Evolutionary conservation across 2,888 invertebrate genomes (phyloP).

Genomic region (Gymnocheta viridis): DNA sequence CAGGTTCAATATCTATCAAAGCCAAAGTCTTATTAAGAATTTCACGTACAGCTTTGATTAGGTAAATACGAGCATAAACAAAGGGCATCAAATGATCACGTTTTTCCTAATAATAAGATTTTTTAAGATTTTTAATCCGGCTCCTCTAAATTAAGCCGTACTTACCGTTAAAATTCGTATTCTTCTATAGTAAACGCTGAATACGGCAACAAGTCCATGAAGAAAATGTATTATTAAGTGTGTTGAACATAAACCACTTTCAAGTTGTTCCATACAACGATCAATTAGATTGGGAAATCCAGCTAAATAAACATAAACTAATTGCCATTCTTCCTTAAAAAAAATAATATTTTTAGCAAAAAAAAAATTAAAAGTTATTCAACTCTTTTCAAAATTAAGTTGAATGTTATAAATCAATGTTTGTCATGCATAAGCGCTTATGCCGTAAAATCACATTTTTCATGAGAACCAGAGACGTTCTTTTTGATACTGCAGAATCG

Average conservation of each 20-base stretch:
- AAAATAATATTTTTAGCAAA: slow-evolving; percentile 24
- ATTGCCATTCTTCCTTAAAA: slow-evolving; percentile 89
- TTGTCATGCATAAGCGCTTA: too few species aligned
- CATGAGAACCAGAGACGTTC: too few species aligned
- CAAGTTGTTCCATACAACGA: slow-evolving; percentile 83
- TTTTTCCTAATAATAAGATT: slow-evolving; percentile 84
- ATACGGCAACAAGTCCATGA: slow-evolving; percentile 85
- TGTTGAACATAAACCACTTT: slow-evolving; percentile 84
- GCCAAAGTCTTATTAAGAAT: slow-evolving; percentile 85
- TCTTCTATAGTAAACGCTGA: slow-evolving; percentile 89
- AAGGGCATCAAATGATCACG: slow-evolving; percentile 86
- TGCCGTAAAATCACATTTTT: too few species aligned
- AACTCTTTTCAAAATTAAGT: too few species aligned
- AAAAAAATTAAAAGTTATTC: not conserved
- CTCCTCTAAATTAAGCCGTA: slow-evolving; percentile 56
- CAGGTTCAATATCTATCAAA: slow-evolving; percentile 87
- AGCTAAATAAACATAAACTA: slow-evolving; percentile 87
- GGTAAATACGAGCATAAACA: slow-evolving; percentile 87
- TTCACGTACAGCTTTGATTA: slow-evolving; percentile 85
- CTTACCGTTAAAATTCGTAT: slow-evolving; percentile 87
- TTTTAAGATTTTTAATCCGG: slow-evolving; percentile 1
- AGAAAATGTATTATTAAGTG: slow-evolving; percentile 87
- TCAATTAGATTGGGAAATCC: slow-evolving; percentile 85
- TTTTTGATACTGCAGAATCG: too few species aligned
- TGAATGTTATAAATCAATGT: too few species aligned